A percentile compares a stretch with the other conserved stretches of the same genome.
These are phyloP conservation scores for Melanogrammus aeglefinus DNA, from an alignment of 2,797 vertebrate species.

Conservation along the genomic window DNA sequence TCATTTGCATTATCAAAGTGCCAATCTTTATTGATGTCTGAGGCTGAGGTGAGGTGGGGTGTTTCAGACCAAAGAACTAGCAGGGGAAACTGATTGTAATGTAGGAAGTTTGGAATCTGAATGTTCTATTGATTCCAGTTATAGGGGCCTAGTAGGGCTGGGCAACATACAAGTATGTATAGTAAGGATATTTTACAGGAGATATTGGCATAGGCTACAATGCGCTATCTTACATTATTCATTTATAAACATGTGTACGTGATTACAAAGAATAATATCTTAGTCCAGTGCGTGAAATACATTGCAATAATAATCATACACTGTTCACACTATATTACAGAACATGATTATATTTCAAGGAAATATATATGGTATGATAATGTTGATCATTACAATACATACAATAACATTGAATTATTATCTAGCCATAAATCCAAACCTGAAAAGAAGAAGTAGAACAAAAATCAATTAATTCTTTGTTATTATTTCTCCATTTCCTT, in stretches of 20 bases:
- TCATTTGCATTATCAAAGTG: background rate
- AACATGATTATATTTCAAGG: background rate
- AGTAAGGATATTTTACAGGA: too few species aligned
- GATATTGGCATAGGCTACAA: too few species aligned
- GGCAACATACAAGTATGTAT: background rate
- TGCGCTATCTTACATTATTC: too few species aligned
- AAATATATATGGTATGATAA: background rate
- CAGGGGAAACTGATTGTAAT: too few species aligned
- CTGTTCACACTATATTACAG: background rate
- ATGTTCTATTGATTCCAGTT: background rate
- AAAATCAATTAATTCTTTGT: slow-evolving; percentile 8
- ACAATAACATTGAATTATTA: background rate
- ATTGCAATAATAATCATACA: background rate
- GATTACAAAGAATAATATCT: background rate
- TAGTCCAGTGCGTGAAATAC: background rate
- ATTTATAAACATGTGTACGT: background rate
- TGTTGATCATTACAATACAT: background rate
- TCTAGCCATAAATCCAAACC: slow-evolving; percentile 11
- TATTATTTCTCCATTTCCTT: slow-evolving; percentile 20
- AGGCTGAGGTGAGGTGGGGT: too few species aligned
- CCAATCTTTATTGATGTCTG: background rate
- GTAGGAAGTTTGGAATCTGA: background rate
- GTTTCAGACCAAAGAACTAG: too few species aligned
- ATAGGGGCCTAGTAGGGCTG: background rate
- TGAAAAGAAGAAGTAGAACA: background rate